Evolutionary conservation across 2,888 invertebrate genomes (phyloP).

Genomic region (Notocelia uddmanniana): DNA sequence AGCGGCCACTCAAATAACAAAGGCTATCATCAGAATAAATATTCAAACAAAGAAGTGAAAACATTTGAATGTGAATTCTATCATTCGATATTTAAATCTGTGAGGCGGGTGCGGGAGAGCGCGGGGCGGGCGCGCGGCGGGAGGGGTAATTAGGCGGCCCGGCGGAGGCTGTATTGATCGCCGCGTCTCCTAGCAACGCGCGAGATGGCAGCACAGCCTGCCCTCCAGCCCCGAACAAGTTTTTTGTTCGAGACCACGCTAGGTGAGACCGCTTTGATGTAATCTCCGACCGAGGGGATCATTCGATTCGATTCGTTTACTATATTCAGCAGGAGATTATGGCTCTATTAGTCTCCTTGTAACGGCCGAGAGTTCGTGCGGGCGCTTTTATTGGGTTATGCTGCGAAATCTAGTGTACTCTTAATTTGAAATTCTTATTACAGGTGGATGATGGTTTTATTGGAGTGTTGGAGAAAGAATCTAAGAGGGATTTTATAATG

Average conservation of each 20-base stretch:
- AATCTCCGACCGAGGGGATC: conserved; percentile 74
- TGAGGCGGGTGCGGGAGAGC: conserved; percentile 51
- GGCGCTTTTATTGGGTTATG: conserved; percentile 43
- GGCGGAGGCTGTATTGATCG: conserved; percentile 86
- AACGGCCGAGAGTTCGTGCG: conserved; percentile 49
- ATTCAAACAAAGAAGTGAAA: conserved; percentile 75
- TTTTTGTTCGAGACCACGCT: conserved; percentile 78
- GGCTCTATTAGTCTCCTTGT: conserved; percentile 59
- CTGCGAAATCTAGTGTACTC: conserved; percentile 43
- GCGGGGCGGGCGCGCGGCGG: conserved; percentile 53
- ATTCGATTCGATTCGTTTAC: conserved; percentile 76
- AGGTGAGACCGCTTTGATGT: conserved; percentile 82
- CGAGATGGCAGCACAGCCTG: conserved; percentile 80
- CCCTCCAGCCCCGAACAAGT: conserved; percentile 71
- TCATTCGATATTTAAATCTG: conserved; percentile 85
- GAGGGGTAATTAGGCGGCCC: conserved; percentile 83
- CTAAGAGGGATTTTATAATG: conserved; percentile 56
- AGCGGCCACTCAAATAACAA: conserved; percentile 55
- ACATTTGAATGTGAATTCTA: conserved; percentile 83
- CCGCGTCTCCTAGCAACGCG: conserved; percentile 83
- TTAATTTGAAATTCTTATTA: conserved; percentile 52
- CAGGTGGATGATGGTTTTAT: conserved; percentile 48
- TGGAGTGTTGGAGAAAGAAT: conserved; percentile 51
- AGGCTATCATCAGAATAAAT: conserved; percentile 70
- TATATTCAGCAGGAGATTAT: conserved; percentile 60